These are phyloP conservation scores for Myotis lucifugus DNA, from an alignment of 2,113 vertebrate genomes.

Conservation along the genomic window DNA sequence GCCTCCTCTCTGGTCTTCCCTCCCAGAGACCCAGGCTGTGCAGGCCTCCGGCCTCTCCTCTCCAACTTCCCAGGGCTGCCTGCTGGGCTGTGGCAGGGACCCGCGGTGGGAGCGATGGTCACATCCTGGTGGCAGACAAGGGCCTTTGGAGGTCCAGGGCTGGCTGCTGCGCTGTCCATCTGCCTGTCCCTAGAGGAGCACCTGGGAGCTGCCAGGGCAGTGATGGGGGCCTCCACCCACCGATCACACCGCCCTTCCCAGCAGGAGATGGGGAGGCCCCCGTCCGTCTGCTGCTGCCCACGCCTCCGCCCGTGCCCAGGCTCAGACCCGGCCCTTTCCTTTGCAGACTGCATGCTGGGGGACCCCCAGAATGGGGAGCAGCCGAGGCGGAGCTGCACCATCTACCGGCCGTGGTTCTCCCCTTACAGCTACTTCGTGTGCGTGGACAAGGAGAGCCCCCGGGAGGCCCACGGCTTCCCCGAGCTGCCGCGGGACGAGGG, in stretches of 20 bases:
- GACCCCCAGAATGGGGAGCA: background rate
- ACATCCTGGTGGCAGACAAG: background rate
- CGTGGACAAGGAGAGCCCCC: background rate
- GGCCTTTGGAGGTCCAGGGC: background rate
- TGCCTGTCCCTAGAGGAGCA: background rate
- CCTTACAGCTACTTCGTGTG: conserved; percentile 79
- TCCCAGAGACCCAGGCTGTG: background rate
- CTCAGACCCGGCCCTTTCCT: conserved; percentile 49
- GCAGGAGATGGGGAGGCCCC: background rate
- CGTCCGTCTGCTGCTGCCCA: background rate
- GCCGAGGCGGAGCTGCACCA: conserved; percentile 24
- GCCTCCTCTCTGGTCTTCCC: background rate
- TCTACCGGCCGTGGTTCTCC: conserved; percentile 81
- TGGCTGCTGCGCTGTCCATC: background rate
- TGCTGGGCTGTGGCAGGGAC: background rate
- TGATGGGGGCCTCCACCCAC: background rate
- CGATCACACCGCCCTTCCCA: background rate
- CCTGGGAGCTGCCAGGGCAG: background rate
- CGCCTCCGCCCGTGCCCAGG: background rate
- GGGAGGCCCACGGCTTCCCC: background rate
- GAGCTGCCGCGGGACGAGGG: background rate
- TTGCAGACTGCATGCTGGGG: conserved; percentile 18
- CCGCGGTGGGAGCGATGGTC: background rate
- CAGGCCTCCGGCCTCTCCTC: background rate
- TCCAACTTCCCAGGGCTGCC: background rate